phyloP scores from a whole-genome alignment of 2,113 vertebrate species.

The Archocentrus centrarchus region DNA sequence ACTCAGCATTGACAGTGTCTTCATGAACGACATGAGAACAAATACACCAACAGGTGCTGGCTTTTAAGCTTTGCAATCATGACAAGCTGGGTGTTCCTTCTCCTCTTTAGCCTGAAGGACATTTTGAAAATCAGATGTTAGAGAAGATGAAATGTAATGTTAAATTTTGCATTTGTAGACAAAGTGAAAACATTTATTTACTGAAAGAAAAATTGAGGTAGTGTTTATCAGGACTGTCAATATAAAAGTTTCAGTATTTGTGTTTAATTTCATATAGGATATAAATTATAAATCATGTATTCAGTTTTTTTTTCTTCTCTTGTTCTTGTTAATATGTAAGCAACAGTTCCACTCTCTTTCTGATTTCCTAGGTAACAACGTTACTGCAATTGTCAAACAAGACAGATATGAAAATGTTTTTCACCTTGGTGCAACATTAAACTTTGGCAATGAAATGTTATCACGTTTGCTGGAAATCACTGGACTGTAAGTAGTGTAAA shows the following conservation, averaged over 20 bases:
- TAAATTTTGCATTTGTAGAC: neutral
- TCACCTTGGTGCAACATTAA: neutral
- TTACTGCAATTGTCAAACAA: neutral
- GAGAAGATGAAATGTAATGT: neutral
- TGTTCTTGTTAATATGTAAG: slow-evolving; percentile 31
- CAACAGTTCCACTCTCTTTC: neutral
- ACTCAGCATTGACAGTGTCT: fast-evolving
- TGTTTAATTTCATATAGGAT: neutral
- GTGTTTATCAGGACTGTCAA: no score
- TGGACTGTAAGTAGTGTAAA: neutral
- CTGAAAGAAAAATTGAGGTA: neutral
- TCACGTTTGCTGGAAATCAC: neutral
- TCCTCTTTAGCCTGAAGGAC: neutral
- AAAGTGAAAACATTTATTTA: neutral
- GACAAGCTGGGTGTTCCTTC: neutral
- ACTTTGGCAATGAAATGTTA: slow-evolving; percentile 3
- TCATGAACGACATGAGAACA: neutral
- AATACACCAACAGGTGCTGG: neutral
- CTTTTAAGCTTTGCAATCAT: fast-evolving
- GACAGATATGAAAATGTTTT: neutral
- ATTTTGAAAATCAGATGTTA: neutral
- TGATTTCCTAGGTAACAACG: neutral
- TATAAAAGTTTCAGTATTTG: neutral
- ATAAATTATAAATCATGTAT: neutral
- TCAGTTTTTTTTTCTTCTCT: neutral